Conservation (phyloP, 2,113 vertebrate genomes). For the Gallinago undulata region DNA sequence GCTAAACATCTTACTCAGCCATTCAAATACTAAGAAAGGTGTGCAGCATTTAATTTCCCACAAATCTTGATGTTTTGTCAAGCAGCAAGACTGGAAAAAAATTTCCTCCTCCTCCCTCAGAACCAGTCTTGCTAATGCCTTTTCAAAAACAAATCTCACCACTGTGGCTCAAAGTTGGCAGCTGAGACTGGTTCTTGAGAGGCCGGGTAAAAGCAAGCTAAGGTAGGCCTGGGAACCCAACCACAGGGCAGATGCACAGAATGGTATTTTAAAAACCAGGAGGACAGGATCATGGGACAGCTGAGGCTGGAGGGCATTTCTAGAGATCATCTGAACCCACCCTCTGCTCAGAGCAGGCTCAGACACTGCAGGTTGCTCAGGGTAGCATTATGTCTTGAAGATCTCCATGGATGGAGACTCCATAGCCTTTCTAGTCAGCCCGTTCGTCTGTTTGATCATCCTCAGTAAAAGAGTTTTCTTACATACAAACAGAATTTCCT, state of each 20-base stretch:
- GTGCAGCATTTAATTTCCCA: not conserved
- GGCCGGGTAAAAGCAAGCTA: not conserved
- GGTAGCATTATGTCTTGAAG: not conserved
- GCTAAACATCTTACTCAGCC: not conserved
- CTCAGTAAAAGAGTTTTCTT: not conserved
- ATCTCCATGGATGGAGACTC: not conserved
- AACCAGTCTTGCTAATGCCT: not conserved
- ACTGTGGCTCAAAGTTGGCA: not conserved
- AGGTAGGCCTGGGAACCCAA: not conserved
- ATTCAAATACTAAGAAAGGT: not conserved
- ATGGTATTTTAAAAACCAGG: not conserved
- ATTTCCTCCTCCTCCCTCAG: not conserved
- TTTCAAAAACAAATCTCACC: not conserved
- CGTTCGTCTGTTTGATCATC: not conserved
- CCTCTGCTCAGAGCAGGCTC: not conserved
- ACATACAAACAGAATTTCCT: rapidly evolving
- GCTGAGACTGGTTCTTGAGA: not conserved
- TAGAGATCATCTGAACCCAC: not conserved
- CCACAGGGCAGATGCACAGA: not conserved
- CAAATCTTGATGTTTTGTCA: not conserved
- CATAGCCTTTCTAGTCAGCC: not conserved
- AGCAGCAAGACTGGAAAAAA: not conserved
- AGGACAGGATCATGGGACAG: not conserved
- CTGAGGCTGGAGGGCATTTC: not conserved
- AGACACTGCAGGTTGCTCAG: not conserved